Evolutionary conservation across 2,113 vertebrate species (phyloP).

Genomic region (Vulpes vulpes): DNA sequence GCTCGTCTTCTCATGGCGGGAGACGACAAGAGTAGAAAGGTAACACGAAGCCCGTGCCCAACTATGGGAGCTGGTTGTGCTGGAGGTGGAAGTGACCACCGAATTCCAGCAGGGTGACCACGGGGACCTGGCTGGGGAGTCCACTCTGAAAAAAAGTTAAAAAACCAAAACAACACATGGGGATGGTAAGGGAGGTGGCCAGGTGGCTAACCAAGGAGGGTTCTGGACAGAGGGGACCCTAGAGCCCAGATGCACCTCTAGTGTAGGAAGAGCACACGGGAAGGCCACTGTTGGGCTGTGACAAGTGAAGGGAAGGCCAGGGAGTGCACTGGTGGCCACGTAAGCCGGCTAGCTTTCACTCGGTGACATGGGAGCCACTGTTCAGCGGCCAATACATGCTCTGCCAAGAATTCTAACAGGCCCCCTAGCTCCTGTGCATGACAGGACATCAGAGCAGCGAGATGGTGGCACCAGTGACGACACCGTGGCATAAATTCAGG

Average conservation of each 20-base stretch:
- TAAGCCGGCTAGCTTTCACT: neutral
- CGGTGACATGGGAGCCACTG: rapidly evolving
- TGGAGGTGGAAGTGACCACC: neutral
- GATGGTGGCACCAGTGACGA: rapidly evolving
- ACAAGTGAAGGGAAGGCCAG: rapidly evolving
- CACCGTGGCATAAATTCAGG: neutral
- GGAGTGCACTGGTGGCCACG: rapidly evolving
- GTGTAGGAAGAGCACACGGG: rapidly evolving
- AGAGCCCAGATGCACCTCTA: rapidly evolving
- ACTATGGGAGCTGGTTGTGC: neutral
- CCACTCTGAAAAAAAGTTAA: neutral
- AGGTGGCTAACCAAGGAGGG: too few relatives aligned
- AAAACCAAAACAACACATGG: too few relatives aligned
- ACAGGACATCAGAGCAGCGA: rapidly evolving
- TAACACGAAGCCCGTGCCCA: rapidly evolving
- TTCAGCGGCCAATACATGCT: rapidly evolving
- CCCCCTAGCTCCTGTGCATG: neutral
- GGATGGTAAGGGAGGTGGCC: neutral
- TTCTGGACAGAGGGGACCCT: neutral
- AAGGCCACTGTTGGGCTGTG: too few relatives aligned
- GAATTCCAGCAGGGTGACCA: neutral
- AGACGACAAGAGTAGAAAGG: neutral
- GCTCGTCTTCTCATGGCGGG: neutral
- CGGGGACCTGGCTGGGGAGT: neutral
- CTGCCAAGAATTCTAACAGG: neutral